Evolutionary conservation across 2,113 vertebrate species (phyloP), one percentile per base, ranked within the genome.

Genomic region (Tricholaema leucomelas): DNA sequence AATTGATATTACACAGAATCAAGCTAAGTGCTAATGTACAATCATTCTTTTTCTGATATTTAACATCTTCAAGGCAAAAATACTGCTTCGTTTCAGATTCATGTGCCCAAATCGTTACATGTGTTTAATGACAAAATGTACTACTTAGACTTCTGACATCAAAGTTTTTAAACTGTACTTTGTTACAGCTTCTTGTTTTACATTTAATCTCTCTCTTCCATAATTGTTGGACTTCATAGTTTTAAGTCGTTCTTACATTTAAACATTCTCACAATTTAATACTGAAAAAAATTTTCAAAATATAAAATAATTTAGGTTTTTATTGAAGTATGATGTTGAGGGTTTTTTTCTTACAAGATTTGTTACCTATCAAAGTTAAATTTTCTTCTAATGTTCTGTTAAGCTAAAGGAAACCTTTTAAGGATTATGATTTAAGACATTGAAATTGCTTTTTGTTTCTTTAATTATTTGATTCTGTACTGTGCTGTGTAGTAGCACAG

Each of bases 1-100:
- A 66, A 59, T 19, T 30, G 10, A 10, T 59, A 12, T 73, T 91
- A 65, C 90, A 94, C 81, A 91, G 93, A 92, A 92, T 92, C 50
- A 61, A 55, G 74, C 88, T 87, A 46, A 79, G 58, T 74, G 90
- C 17, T 61, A 79, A 6, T 31, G 13, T 20, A 19, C 28, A 61
- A 8, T 33, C 28, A 48, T 69, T 93, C 50, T 93, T 76, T 61
- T 58, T 7, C 31, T 92, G 78, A 33, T 76, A 73, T 1, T 8
- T 87, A 44, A 19, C 35, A n/a, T 35, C 20, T 56, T 86, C 35
- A 61, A 10, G 20, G 20, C 21, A 81, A 77, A 72, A 42, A 44
- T 36, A 23, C 7, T 9, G 27, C 14, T 70, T 70, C 59, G 14
- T 19, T 75, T 63, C 63, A 65, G 33, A 9, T 82, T 36, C 71